Conservation (phyloP, 35 echinoderm and acorn worm genomes). For the Strongylocentrotus purpuratus region DNA sequence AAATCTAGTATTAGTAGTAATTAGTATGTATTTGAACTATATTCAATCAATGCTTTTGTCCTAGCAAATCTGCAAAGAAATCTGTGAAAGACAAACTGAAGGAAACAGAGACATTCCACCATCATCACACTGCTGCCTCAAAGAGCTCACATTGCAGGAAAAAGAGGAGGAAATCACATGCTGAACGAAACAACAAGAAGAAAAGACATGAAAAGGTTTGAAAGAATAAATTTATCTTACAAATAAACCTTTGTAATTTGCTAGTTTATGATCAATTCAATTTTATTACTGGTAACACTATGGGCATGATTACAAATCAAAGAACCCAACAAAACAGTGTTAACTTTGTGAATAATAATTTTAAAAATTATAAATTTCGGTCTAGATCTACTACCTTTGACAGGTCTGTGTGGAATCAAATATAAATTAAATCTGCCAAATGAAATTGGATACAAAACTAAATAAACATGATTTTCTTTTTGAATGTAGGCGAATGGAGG, state of each 20-base stretch:
- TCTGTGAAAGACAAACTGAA: slow-evolving; percentile 7
- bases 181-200: background rate
- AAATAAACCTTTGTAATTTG: background rate
- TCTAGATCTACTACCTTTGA: background rate
- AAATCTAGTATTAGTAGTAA: background rate
- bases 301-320: no score
- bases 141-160: slow-evolving; percentile 15
- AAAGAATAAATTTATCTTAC: background rate
- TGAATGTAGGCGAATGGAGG: no score
- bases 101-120: background rate
- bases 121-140: background rate
- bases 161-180: slow-evolving; percentile 21
- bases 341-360: background rate
- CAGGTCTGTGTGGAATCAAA: no score
- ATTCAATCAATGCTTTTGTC: background rate
- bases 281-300: background rate
- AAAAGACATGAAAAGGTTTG: background rate
- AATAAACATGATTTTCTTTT: no score
- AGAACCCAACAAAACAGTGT: no score
- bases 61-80: background rate
- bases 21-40: background rate
- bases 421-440: no score
- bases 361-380: background rate
- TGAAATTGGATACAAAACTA: no score
- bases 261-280: background rate